Evolutionary conservation across 2,888 invertebrate species (phyloP).

Genomic region (Alentia gelatinosa): DNA sequence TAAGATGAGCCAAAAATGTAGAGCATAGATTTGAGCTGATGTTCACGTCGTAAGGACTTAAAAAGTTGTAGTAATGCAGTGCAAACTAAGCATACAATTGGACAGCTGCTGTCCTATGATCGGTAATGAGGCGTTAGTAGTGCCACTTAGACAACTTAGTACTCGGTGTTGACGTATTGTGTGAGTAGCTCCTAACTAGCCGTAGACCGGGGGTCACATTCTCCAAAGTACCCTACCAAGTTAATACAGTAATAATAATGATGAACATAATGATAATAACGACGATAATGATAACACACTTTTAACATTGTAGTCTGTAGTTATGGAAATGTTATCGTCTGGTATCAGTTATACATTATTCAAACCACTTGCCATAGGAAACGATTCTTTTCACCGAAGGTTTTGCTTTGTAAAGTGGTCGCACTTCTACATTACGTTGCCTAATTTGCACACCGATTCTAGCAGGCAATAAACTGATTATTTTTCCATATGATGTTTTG

Average conservation of each 20-base stretch:
- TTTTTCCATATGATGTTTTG: conserved; percentile 15
- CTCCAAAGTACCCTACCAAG: neutral
- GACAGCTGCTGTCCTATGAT: no score
- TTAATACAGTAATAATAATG: no score
- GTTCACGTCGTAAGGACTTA: neutral
- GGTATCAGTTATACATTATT: conserved; percentile 10
- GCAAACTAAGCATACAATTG: no score
- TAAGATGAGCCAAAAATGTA: neutral
- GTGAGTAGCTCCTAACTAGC: neutral
- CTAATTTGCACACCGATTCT: conserved; percentile 45
- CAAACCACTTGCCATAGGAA: conserved; percentile 41
- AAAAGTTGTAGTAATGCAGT: neutral
- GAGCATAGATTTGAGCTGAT: neutral
- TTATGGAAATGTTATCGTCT: conserved; percentile 4
- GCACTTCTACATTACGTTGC: conserved; percentile 23
- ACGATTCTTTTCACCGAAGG: neutral
- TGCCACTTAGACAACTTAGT: conserved; percentile 3
- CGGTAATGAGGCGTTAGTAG: neutral
- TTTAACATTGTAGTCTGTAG: neutral
- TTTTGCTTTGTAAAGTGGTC: conserved; percentile 37
- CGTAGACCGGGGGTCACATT: neutral
- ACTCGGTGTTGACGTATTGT: neutral
- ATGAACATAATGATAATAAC: neutral
- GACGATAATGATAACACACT: neutral
- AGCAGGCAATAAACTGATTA: conserved; percentile 50